Evolutionary conservation across 1,140 invertebrate genomes (phyloP).

Genomic region (Orius laevigatus): DNA sequence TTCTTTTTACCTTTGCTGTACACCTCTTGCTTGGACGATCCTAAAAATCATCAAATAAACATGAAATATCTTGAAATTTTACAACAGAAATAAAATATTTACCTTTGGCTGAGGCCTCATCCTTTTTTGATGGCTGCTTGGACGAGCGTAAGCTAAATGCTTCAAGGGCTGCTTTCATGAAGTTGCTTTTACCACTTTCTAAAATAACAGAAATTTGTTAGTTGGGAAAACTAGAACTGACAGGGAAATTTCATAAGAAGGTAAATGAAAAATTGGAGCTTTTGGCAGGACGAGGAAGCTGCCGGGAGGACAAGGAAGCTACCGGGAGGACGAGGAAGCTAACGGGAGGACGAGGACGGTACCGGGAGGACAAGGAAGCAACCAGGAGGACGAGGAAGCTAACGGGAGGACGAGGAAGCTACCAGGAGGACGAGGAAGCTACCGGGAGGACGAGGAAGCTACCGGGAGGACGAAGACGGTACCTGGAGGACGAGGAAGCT

Average conservation of each 20-base stretch:
- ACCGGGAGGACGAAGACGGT: no score
- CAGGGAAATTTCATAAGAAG: neutral
- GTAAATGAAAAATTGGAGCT: conserved; percentile 1
- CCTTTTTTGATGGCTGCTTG: neutral
- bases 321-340: neutral
- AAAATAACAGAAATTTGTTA: conserved; percentile 2
- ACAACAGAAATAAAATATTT: neutral
- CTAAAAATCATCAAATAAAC: conserved; percentile 1
- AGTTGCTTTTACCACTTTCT: conserved; percentile 14
- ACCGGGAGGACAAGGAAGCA: no score
- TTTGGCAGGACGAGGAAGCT: neutral
- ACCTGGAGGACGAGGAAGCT: no score
- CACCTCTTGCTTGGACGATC: neutral
- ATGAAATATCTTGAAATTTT: neutral
- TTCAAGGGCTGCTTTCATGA: conserved; percentile 17
- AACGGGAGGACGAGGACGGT: no score
- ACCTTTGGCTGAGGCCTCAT: neutral
- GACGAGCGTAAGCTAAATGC: conserved; percentile 12
- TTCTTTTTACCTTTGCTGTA: neutral
- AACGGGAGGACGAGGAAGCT: no score
- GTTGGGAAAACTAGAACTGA: conserved; percentile 4
- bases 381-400: no score
- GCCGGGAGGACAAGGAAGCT: neutral
- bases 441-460: no score
- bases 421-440: no score